A percentile compares a stretch with the other conserved stretches of the same genome.
Evolutionary conservation across 37 sponge, comb jelly and placozoan species (phyloP).

Genomic region (Sycon ciliatum): DNA sequence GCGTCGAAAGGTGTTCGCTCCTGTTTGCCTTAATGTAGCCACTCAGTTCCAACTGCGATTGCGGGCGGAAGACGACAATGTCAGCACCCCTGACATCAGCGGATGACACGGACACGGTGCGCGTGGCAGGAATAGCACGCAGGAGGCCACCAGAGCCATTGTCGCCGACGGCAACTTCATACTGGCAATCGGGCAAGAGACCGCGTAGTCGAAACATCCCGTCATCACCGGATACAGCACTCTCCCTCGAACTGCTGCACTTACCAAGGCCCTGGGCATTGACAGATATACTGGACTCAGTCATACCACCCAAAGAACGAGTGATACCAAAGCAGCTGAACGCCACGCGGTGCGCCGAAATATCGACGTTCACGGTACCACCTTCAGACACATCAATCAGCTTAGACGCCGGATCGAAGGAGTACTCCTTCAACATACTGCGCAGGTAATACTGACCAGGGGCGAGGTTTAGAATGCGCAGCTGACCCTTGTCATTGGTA

Average conservation of each 20-base stretch:
- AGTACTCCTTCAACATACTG: constrained; percentile 63
- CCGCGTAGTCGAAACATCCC: constrained; percentile 47
- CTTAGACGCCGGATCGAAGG: constrained; percentile 53
- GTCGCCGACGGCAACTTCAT: too few species aligned
- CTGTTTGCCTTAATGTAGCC: too few species aligned
- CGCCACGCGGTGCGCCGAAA: constrained; percentile 54
- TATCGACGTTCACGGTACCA: constrained; percentile 9
- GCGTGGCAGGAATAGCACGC: too few species aligned
- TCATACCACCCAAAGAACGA: constrained; percentile 37
- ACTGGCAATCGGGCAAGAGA: constrained; percentile 29
- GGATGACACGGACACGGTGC: too few species aligned
- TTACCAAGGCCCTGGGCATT: constrained; percentile 19
- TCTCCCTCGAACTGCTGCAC: constrained; percentile 12
- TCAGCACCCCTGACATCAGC: too few species aligned
- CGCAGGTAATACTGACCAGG: constrained; percentile 65
- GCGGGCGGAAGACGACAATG: too few species aligned
- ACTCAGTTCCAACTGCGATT: too few species aligned
- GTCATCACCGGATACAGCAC: constrained; percentile 22
- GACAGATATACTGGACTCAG: constrained; percentile 35
- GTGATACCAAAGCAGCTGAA: constrained; percentile 66
- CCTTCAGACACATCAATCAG: constrained; percentile 38
- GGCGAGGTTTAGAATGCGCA: constrained; percentile 39
- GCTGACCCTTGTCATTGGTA: constrained; percentile 34
- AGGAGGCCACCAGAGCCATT: too few species aligned
- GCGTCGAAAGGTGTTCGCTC: too few species aligned